Evolutionary conservation across 1,140 invertebrate species (phyloP).

Genomic region (Littorina saxatilis): DNA sequence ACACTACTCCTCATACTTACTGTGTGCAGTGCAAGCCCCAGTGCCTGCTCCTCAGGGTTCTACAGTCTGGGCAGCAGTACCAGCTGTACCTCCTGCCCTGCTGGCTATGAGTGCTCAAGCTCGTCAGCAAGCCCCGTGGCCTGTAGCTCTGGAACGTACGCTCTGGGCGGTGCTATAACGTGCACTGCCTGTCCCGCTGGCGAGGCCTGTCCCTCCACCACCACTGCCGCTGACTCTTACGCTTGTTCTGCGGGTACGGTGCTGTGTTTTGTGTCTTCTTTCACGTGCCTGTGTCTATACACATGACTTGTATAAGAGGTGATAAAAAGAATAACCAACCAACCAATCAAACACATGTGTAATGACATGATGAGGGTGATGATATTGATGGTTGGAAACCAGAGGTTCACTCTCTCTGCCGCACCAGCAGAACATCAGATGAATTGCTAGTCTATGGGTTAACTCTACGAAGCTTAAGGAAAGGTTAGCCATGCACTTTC

Average conservation of each 20-base stretch:
- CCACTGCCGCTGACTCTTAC: constrained; percentile 50
- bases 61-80: constrained; percentile 62
- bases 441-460: no score
- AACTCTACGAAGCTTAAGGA: no score
- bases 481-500: no score
- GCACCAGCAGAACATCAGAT: no score
- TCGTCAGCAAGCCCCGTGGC: constrained; percentile 49
- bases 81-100: constrained; percentile 65
- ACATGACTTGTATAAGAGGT: no score
- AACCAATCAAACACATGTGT: no score
- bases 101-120: constrained; percentile 65
- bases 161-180: constrained; percentile 47
- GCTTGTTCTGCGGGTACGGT: constrained; percentile 55
- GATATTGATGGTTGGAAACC: no score
- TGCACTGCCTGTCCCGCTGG: constrained; percentile 68
- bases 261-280: not conserved
- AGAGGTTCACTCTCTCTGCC: no score
- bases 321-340: no score
- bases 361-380: no score
- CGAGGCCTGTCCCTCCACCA: constrained; percentile 65
- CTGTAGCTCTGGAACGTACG: constrained; percentile 64
- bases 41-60: constrained; percentile 57
- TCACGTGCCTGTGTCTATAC: not conserved
- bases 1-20: no score
- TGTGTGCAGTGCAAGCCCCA: constrained; percentile 49